Conservation (phyloP, 2,888 invertebrate species). For the Microctonus aethiopoides region DNA sequence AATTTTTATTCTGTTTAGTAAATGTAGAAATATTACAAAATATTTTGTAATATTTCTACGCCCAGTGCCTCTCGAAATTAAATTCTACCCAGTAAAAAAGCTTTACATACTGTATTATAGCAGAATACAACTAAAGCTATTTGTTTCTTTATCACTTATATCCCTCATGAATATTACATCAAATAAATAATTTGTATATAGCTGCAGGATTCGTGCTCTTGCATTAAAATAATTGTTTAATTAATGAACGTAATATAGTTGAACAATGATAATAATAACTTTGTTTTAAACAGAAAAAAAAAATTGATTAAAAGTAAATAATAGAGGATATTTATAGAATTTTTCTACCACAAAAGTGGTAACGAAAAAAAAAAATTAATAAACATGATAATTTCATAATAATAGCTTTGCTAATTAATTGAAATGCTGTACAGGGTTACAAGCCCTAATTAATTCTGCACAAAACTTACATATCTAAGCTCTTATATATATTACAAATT, state of each 20-base stretch:
- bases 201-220: background rate
- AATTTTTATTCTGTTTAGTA: background rate
- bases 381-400: conserved; percentile 14
- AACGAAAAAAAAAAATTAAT: conserved; percentile 7
- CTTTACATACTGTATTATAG: background rate
- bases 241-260: background rate
- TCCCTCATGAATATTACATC: background rate
- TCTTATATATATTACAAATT: conserved; percentile 65
- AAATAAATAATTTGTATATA: background rate
- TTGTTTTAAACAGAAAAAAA: background rate
- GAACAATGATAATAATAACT: background rate
- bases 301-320: background rate
- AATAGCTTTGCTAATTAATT: background rate
- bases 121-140: background rate
- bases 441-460: conserved; percentile 31
- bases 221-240: background rate
- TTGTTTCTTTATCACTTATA: background rate
- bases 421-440: conserved; percentile 7
- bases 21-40: too few relatives aligned
- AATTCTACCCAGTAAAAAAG: background rate
- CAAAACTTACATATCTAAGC: conserved; percentile 53
- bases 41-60: background rate
- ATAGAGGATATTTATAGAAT: background rate
- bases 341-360: background rate
- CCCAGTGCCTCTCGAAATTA: background rate